Conservation (phyloP, 2,797 vertebrate species). For the Anisognathus igniventris region DNA sequence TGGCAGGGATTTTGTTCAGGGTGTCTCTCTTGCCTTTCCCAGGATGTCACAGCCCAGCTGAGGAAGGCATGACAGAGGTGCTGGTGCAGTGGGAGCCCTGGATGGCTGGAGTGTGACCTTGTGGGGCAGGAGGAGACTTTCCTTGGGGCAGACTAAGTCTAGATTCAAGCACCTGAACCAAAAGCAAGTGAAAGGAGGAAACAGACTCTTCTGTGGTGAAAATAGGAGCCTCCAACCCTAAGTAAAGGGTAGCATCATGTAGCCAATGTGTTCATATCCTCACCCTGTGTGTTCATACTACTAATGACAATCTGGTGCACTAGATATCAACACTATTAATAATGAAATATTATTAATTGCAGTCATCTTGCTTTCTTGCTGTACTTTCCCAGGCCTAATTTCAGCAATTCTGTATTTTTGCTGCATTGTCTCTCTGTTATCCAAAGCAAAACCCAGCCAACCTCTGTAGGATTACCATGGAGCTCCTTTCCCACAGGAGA, state of each 20-base stretch:
- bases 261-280: neutral
- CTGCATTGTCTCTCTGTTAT: neutral
- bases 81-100: neutral
- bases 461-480: neutral
- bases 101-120: rapidly evolving
- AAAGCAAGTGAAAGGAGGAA: neutral
- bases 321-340: neutral
- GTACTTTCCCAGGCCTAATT: neutral
- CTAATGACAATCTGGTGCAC: rapidly evolving
- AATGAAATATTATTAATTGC: neutral
- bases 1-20: neutral
- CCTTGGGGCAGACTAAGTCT: neutral
- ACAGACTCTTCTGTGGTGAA: neutral
- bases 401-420: neutral
- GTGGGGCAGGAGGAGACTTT: neutral
- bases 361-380: neutral
- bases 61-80: rapidly evolving
- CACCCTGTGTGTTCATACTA: neutral
- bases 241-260: neutral
- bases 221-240: neutral
- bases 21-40: neutral
- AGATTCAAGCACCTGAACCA: neutral
- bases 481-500: neutral
- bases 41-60: neutral
- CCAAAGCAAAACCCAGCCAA: neutral